Conservation (phyloP, 1,140 invertebrate species). For the Ceratosolen fusciceps region DNA sequence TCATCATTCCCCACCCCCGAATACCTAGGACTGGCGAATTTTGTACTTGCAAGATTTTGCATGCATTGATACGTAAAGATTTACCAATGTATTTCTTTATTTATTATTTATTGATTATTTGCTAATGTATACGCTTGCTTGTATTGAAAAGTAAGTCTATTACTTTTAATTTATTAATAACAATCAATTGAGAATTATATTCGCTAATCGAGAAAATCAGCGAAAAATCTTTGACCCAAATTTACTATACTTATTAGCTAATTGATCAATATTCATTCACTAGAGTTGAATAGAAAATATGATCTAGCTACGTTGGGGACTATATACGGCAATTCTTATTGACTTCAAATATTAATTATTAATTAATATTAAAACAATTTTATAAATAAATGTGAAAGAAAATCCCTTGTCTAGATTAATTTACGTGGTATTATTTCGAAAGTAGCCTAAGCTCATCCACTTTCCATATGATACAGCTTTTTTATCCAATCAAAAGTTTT, state of each 20-base stretch:
- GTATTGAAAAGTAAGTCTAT: background rate
- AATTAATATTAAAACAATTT: too few species aligned
- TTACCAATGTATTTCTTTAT: background rate
- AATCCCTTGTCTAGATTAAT: background rate
- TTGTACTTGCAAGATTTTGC: background rate
- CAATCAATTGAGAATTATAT: background rate
- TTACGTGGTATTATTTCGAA: background rate
- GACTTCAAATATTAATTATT: too few species aligned
- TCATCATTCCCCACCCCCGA: background rate
- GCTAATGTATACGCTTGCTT: background rate
- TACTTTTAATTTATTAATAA: background rate
- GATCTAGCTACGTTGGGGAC: too few species aligned
- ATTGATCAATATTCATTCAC: too few species aligned
- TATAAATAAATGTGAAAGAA: background rate
- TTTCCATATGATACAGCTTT: background rate
- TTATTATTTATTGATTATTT: background rate
- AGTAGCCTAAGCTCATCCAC: background rate
- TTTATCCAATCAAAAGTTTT: background rate
- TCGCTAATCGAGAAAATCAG: background rate
- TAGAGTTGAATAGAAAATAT: too few species aligned
- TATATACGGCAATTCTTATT: too few species aligned
- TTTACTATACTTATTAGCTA: background rate
- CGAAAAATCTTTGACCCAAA: too few species aligned
- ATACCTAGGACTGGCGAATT: background rate
- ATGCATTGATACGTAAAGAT: background rate